A percentile compares a stretch with the other conserved stretches of the same genome.
Evolutionary conservation across 2,797 vertebrate species (phyloP).

Genomic region (Avahi laniger): DNA sequence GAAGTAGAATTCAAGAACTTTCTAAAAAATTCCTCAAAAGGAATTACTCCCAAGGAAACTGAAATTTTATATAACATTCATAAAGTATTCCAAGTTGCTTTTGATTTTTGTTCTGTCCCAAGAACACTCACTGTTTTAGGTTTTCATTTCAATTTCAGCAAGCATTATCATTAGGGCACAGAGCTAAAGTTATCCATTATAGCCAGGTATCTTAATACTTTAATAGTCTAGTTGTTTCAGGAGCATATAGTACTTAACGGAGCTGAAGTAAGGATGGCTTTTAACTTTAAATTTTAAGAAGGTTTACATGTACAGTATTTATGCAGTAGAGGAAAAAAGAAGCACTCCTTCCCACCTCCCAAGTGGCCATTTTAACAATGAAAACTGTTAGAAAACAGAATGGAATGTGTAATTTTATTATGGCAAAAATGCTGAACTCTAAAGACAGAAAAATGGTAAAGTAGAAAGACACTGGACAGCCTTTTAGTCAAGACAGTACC

Average conservation of each 20-base stretch:
- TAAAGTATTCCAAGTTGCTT: not conserved
- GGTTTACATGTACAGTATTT: not conserved
- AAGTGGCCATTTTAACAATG: not conserved
- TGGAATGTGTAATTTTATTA: not conserved
- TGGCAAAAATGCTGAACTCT: not conserved
- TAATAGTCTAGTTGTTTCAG: not conserved
- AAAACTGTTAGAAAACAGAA: constrained; percentile 17
- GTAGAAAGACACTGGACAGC: not conserved
- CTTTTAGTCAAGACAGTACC: not conserved
- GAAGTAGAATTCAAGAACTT: not conserved
- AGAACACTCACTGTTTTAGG: not conserved
- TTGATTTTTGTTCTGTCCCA: not conserved
- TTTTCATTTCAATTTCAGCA: constrained; percentile 15
- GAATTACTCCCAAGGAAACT: not conserved
- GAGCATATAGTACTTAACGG: not conserved
- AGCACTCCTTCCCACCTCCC: not conserved
- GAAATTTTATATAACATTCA: not conserved
- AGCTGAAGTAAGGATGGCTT: not conserved
- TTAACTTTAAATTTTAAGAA: constrained; percentile 7
- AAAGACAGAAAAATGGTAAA: not conserved
- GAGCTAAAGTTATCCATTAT: not conserved
- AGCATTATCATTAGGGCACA: not conserved
- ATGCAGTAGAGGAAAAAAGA: not conserved
- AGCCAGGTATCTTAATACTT: not conserved
- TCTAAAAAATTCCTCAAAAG: constrained; percentile 13